Evolutionary conservation across 2,888 invertebrate species (phyloP).

Genomic region (Keiferia lycopersicella): DNA sequence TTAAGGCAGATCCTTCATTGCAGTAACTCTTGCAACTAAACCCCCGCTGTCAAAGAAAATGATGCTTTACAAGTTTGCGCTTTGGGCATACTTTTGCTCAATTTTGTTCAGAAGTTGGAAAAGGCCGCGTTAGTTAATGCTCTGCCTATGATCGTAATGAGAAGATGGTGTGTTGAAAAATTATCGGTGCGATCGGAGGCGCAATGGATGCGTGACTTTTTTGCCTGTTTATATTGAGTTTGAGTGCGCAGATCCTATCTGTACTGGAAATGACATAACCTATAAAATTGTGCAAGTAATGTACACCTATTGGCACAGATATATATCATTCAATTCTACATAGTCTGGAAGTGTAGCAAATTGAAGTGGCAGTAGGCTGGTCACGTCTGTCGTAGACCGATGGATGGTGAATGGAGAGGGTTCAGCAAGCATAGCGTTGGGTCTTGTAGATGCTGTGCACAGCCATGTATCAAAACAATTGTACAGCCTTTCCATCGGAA

Average conservation of each 20-base stretch:
- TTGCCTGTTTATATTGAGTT: slow-evolving; percentile 76
- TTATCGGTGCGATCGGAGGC: slow-evolving; percentile 79
- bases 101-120: slow-evolving; percentile 45
- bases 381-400: too few species aligned
- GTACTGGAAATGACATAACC: slow-evolving; percentile 24
- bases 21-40: not conserved
- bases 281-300: not conserved
- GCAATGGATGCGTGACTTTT: slow-evolving; percentile 77
- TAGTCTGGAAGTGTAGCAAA: too few species aligned
- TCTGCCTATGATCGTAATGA: slow-evolving; percentile 79
- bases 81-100: slow-evolving; percentile 28
- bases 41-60: not conserved
- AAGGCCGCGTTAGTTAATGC: slow-evolving; percentile 73
- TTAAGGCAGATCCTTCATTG: slow-evolving; percentile 38
- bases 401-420: too few species aligned
- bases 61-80: not conserved
- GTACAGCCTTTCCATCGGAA: too few species aligned
- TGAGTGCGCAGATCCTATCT: slow-evolving; percentile 49
- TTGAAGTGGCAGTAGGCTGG: too few species aligned
- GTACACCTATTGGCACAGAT: not conserved
- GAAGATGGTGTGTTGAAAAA: slow-evolving; percentile 81
- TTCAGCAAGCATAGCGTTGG: too few species aligned
- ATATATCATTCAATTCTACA: too few species aligned
- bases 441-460: too few species aligned
- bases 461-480: too few species aligned